phyloP scores from a whole-genome alignment of 2,113 vertebrate species.

The Rhabdomys dilectus region DNA sequence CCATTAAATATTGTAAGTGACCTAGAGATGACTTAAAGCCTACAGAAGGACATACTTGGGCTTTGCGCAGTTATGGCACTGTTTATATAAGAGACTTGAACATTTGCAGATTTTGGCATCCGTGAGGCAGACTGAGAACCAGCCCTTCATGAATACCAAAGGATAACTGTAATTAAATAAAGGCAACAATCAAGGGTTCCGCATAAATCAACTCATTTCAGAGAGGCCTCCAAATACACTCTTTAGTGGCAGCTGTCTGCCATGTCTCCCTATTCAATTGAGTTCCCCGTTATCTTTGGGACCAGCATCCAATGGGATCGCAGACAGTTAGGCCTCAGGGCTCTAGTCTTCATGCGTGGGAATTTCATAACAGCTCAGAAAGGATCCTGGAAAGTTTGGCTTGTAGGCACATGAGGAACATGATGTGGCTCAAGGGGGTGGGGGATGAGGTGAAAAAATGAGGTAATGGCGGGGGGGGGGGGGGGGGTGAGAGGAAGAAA shows the following conservation, averaged over 20 bases:
- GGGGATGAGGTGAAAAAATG: background rate
- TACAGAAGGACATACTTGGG: background rate
- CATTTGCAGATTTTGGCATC: background rate
- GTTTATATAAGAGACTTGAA: background rate
- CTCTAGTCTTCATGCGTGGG: background rate
- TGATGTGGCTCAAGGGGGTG: background rate
- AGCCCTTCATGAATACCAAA: background rate
- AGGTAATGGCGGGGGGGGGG: background rate
- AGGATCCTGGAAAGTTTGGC: background rate
- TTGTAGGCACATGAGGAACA: background rate
- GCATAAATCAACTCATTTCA: slow-evolving; percentile 10
- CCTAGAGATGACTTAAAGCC: background rate
- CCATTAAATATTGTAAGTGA: background rate
- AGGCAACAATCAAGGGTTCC: slow-evolving; percentile 6
- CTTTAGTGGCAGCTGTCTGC: background rate
- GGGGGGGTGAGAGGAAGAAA: background rate
- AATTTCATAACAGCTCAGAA: background rate
- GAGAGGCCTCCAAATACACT: background rate
- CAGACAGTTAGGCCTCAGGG: background rate
- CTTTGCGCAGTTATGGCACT: background rate
- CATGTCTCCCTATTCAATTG: background rate
- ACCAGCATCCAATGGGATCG: background rate
- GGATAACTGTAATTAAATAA: slow-evolving; percentile 21
- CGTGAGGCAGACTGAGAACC: background rate
- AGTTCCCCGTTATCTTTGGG: background rate